Evolutionary conservation across 2,888 invertebrate species (phyloP), one percentile per base, ranked within the genome.

Genomic region (Polia nebulosa): DNA sequence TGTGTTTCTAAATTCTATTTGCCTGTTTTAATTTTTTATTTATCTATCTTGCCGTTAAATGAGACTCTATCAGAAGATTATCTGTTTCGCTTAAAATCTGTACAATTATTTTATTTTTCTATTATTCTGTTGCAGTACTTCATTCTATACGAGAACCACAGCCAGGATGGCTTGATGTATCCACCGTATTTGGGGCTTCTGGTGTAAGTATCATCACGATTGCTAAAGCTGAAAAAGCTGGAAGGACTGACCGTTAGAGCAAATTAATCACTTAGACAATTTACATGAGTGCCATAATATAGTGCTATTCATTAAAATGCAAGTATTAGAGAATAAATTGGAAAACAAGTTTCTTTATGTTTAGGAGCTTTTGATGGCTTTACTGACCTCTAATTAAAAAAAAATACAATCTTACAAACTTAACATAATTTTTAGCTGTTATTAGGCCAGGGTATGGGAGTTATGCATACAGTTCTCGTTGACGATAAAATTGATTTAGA

Each of bases 351-450:
- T n/a, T n/a, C n/a, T n/a, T n/a, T n/a, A n/a, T n/a, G n/a, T n/a
- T n/a, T n/a, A n/a, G n/a, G n/a, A n/a, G n/a, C n/a, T n/a, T n/a
- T n/a, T n/a, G n/a, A n/a, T n/a, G n/a, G n/a, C n/a, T n/a, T n/a
- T n/a, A n/a, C n/a, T n/a, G n/a, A n/a, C n/a, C n/a, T n/a, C n/a
- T n/a, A n/a, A n/a, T n/a, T n/a, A n/a, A n/a, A n/a, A n/a, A n/a
- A n/a, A n/a, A n/a, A n/a, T n/a, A n/a, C n/a, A n/a, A n/a, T n/a
- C n/a, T n/a, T n/a, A n/a, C n/a, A n/a, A n/a, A n/a, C n/a, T n/a
- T n/a, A 36, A 25, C 13, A n/a, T 29, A 0, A n/a, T 36, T 66
- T 68, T n/a, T 61, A 86, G 85, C 15, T 81, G 0, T 34, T 55
- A 1, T 1, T 78, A 0, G 78, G 68, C 0, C 7, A 34, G 0